Percentiles rank a stretch among this genome's conserved stretches.
phyloP scores from a whole-genome alignment of 2,888 invertebrate genomes.

The Phytoseiulus persimilis region DNA sequence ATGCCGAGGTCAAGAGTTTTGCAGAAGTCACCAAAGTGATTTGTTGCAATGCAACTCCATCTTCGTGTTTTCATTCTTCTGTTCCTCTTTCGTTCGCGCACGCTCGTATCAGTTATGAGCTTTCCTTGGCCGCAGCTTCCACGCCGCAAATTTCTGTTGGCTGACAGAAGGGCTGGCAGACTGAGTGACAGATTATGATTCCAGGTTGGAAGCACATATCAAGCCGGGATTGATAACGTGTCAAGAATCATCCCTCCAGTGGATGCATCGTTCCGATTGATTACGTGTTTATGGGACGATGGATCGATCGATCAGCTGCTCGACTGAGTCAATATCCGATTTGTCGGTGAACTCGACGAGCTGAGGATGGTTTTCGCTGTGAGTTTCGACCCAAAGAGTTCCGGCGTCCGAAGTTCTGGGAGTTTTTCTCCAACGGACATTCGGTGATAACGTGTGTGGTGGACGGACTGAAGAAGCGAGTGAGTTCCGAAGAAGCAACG shows the following conservation, averaged over 20 bases:
- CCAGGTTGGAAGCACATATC: neutral
- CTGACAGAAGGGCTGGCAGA: neutral
- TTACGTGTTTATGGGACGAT: neutral
- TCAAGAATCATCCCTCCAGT: neutral
- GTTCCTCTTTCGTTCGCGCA: neutral
- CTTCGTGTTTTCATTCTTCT: neutral
- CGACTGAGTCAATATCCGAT: neutral
- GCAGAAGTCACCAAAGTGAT: neutral
- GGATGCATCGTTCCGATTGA: neutral
- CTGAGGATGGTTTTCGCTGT: no score
- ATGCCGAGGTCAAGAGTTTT: neutral
- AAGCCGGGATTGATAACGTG: neutral
- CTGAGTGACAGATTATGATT: neutral
- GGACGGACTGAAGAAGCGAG: no score
- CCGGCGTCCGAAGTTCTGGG: no score
- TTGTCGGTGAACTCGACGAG: neutral
- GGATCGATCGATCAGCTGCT: neutral
- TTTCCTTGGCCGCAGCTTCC: neutral
- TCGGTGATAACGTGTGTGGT: no score
- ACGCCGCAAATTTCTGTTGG: neutral
- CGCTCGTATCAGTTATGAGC: neutral
- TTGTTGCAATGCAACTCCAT: neutral
- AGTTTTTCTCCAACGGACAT: no score
- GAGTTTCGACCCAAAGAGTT: no score
- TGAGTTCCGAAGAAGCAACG: no score